Evolutionary conservation across 2,797 vertebrate species (phyloP).

Genomic region (Lacerta bilineata): DNA sequence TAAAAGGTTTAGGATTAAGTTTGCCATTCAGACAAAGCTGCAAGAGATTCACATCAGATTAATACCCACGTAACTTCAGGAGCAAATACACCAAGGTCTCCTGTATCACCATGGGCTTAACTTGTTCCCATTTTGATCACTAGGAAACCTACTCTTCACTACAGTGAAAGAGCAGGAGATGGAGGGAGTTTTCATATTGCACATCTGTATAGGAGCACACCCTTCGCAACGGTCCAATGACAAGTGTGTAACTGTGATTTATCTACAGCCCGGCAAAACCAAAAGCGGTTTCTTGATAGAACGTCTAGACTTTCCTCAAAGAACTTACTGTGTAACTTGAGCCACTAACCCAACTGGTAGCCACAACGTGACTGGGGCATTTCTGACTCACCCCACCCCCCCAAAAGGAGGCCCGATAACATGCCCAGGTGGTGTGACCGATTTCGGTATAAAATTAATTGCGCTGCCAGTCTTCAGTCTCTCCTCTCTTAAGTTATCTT

Average conservation of each 20-base stretch:
- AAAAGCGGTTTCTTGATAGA: neutral
- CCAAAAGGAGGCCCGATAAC: constrained; percentile 8
- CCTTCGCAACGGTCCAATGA: neutral
- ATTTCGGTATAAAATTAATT: constrained; percentile 31
- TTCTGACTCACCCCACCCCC: constrained; percentile 2
- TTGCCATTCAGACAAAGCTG: neutral
- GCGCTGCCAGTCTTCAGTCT: constrained; percentile 21
- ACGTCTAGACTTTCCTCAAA: neutral
- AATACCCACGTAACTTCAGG: neutral
- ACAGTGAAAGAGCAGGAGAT: neutral
- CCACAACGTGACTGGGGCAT: neutral
- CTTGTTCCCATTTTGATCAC: neutral
- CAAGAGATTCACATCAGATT: too few species aligned
- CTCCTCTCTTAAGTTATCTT: constrained; percentile 16
- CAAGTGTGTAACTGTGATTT: neutral
- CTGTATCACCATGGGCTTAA: neutral
- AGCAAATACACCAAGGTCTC: neutral
- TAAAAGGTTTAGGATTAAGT: neutral
- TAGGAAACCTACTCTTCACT: neutral
- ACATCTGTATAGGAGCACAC: neutral
- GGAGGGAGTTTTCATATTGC: neutral
- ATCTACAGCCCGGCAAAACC: neutral
- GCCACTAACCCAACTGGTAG: neutral
- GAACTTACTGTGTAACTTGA: fast-evolving
- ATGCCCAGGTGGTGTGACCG: neutral